Evolutionary conservation across 2,888 invertebrate genomes (phyloP).

Genomic region (Hipparchia semele): DNA sequence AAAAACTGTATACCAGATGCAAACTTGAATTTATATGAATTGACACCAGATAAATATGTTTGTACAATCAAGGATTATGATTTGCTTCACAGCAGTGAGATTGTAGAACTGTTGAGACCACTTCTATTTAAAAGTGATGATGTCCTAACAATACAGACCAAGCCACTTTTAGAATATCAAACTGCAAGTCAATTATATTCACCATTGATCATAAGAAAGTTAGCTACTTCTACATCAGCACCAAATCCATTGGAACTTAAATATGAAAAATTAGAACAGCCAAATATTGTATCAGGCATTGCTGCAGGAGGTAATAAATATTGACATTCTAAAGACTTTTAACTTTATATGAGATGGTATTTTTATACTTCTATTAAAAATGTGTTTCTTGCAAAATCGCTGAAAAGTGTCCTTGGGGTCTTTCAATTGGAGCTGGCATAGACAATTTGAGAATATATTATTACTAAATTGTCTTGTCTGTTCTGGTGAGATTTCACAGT

Average conservation of each 20-base stretch:
- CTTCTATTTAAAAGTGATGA: slow-evolving; percentile 56
- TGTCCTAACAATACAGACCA: slow-evolving; percentile 63
- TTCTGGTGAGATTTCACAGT: too few species aligned
- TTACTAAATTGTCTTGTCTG: too few species aligned
- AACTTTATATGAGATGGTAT: neutral
- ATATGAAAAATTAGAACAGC: slow-evolving; percentile 71
- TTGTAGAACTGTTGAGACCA: slow-evolving; percentile 61
- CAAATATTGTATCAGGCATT: slow-evolving; percentile 75
- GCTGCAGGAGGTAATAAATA: slow-evolving; percentile 74
- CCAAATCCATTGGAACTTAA: slow-evolving; percentile 43
- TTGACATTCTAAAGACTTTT: neutral
- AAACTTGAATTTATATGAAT: slow-evolving; percentile 60
- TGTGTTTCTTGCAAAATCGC: too few species aligned
- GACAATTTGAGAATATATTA: too few species aligned
- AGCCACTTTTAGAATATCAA: slow-evolving; percentile 70
- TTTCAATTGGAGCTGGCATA: too few species aligned
- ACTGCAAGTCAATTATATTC: slow-evolving; percentile 47
- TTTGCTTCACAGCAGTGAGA: slow-evolving; percentile 65
- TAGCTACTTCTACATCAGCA: slow-evolving; percentile 49
- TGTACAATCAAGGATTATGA: slow-evolving; percentile 67
- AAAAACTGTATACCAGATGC: slow-evolving; percentile 59
- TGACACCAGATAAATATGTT: slow-evolving; percentile 54
- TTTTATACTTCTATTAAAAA: too few species aligned
- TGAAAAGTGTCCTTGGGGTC: too few species aligned
- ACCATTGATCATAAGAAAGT: slow-evolving; percentile 59